Percentiles rank a stretch among this genome's conserved stretches.
Conservation (phyloP, 1,140 invertebrate genomes). For the Lepidurus arcticus region DNA sequence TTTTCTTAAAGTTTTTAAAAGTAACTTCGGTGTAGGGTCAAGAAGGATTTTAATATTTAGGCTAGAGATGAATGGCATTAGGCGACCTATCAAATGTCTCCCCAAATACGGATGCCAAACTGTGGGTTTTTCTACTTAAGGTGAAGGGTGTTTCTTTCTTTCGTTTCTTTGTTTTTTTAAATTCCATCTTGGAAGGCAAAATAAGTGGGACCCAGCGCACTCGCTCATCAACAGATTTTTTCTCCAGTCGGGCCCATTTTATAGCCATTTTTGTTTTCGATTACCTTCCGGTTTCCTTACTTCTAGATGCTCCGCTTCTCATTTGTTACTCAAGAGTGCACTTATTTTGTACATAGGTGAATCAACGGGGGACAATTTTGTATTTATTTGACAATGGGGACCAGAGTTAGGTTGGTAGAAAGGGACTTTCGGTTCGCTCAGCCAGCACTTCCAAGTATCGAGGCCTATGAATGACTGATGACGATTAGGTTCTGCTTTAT, state of each 20-base stretch:
- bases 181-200: neutral
- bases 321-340: slow-evolving; percentile 11
- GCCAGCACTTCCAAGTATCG: neutral
- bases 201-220: neutral
- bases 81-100: neutral
- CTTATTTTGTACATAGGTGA: slow-evolving; percentile 11
- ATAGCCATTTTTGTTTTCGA: neutral
- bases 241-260: neutral
- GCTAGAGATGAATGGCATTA: slow-evolving; percentile 10
- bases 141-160: neutral
- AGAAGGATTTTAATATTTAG: neutral
- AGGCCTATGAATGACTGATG: no score
- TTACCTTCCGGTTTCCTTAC: neutral
- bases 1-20: neutral
- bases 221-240: slow-evolving; percentile 7
- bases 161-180: neutral
- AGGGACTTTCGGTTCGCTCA: neutral
- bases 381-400: slow-evolving; percentile 10
- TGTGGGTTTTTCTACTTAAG: slow-evolving; percentile 7
- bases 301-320: neutral
- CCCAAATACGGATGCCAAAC: slow-evolving; percentile 8
- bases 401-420: neutral
- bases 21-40: neutral
- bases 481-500: neutral
- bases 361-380: neutral